Percentiles rank a stretch among this genome's conserved stretches.
Evolutionary conservation across 2,113 vertebrate genomes (phyloP).

Genomic region (Brachionichthys hirsutus): DNA sequence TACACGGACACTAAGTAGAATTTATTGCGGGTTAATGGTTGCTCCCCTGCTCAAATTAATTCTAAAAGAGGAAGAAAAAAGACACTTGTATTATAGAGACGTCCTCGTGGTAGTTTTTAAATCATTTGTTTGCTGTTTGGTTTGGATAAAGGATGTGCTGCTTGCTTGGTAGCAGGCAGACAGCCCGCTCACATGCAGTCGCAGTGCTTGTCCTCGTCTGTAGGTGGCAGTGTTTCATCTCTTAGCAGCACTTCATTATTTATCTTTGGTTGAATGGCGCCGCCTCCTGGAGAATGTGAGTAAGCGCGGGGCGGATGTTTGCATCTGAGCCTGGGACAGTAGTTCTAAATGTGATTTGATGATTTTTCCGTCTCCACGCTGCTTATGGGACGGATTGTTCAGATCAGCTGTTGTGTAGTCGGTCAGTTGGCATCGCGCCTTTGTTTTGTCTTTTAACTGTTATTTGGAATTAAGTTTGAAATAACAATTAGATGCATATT

Average conservation of each 20-base stretch:
- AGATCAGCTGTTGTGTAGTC: too few species aligned
- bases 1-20: constrained; percentile 67
- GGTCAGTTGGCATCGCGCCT: not conserved
- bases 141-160: constrained; percentile 3
- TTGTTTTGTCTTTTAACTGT: constrained; percentile 47
- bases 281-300: constrained; percentile 53
- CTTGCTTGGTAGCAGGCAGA: not conserved
- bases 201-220: constrained; percentile 40
- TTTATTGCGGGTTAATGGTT: constrained; percentile 92
- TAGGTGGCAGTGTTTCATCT: constrained; percentile 72
- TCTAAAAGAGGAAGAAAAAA: not conserved
- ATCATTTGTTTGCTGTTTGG: constrained; percentile 5
- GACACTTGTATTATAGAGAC: not conserved
- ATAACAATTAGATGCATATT: constrained; percentile 16
- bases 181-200: not conserved
- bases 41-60: constrained; percentile 78
- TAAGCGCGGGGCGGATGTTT: constrained; percentile 10
- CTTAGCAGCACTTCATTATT: not conserved
- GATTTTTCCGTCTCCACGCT: constrained; percentile 19
- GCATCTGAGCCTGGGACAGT: not conserved
- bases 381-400: not conserved
- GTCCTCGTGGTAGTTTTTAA: not conserved
- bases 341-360: constrained; percentile 1
- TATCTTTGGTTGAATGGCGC: constrained; percentile 57
- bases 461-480: constrained; percentile 4